phyloP scores from a whole-genome alignment of 2,797 vertebrate genomes.

The Oophaga sylvatica region DNA sequence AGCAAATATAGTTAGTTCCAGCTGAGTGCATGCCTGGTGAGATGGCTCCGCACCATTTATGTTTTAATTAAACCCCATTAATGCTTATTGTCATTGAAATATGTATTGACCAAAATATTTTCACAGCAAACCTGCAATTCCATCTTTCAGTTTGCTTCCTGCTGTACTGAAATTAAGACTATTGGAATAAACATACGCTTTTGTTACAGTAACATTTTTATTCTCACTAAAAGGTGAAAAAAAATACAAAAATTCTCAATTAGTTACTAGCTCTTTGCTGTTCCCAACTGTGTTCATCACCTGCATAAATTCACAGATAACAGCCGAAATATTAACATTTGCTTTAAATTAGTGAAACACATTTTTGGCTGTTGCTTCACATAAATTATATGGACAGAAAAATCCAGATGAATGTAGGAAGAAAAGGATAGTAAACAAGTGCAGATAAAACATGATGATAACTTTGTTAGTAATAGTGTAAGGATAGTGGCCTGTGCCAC shows the following conservation, averaged over 20 bases:
- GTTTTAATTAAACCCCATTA: constrained; percentile 84
- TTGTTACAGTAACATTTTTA: constrained; percentile 46
- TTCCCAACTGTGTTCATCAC: constrained; percentile 39
- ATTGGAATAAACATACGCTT: constrained; percentile 50
- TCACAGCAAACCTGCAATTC: constrained; percentile 66
- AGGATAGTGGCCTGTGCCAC: too few relatives aligned
- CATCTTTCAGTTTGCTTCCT: constrained; percentile 63
- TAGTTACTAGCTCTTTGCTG: constrained; percentile 2
- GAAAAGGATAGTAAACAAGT: neutral
- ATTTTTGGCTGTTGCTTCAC: constrained; percentile 2
- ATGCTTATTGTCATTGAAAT: constrained; percentile 73
- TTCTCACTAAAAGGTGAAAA: constrained; percentile 40
- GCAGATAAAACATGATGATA: too few relatives aligned
- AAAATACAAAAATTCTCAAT: constrained; percentile 24
- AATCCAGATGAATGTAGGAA: neutral
- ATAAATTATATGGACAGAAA: neutral
- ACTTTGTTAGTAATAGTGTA: too few relatives aligned
- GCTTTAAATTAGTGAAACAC: constrained; percentile 27
- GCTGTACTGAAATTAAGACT: constrained; percentile 62
- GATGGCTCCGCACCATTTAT: constrained; percentile 80
- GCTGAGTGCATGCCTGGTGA: constrained; percentile 87
- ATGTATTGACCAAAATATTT: constrained; percentile 73
- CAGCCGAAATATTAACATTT: constrained; percentile 34
- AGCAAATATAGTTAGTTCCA: constrained; percentile 94
- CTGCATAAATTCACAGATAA: constrained; percentile 39